Evolutionary conservation across 2,797 vertebrate species (phyloP).

Genomic region (Etheostoma nigrum): DNA sequence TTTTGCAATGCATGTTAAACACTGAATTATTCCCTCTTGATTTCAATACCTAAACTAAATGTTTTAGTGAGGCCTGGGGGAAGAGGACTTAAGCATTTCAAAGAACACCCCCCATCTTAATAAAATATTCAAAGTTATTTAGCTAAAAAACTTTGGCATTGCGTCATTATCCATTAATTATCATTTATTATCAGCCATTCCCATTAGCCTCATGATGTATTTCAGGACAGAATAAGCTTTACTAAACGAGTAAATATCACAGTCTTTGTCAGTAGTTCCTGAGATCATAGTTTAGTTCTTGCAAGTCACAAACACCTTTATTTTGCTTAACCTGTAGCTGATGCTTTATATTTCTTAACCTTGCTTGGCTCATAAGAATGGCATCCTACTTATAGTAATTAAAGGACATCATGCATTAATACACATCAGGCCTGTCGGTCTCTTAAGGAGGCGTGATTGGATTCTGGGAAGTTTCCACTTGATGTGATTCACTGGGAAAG

Average conservation of each 20-base stretch:
- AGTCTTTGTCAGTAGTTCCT: neutral
- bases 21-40: slow-evolving; percentile 10
- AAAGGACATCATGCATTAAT: neutral
- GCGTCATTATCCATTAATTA: slow-evolving; percentile 18
- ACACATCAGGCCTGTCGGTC: slow-evolving; percentile 15
- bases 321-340: neutral
- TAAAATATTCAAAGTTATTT: slow-evolving; percentile 26
- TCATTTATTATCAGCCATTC: slow-evolving; percentile 6
- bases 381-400: slow-evolving; percentile 19
- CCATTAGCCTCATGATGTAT: slow-evolving; percentile 1
- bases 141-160: slow-evolving; percentile 12
- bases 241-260: neutral
- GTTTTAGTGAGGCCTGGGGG: slow-evolving; percentile 33
- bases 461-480: slow-evolving; percentile 37
- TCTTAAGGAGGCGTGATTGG: slow-evolving; percentile 14
- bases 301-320: neutral
- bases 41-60: slow-evolving; percentile 30
- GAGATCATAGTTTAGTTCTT: neutral
- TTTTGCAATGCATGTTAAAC: slow-evolving; percentile 23
- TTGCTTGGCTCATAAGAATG: slow-evolving; percentile 23
- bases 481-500: slow-evolving; percentile 44
- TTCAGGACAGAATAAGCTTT: slow-evolving; percentile 2
- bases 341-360: slow-evolving; percentile 10
- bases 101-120: neutral
- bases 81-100: slow-evolving; percentile 13